Evolutionary conservation across 23 tunicate genomes (phyloP), one percentile per base, ranked within the genome.

Genomic region (Aplidium turbinatum): DNA sequence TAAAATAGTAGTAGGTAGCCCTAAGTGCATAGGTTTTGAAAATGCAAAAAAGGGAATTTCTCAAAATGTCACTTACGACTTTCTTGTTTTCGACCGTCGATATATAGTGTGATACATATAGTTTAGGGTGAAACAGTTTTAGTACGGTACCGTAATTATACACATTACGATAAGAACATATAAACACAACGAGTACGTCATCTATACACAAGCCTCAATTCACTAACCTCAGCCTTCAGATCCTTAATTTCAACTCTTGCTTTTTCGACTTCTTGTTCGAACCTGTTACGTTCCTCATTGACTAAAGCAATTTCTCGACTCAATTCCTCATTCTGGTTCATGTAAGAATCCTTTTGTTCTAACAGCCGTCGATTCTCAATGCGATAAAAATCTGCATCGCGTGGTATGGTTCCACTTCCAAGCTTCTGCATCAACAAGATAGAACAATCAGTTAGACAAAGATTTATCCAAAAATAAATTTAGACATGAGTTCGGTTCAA

Each of bases 341-440:
- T 46, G 60, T 39, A 58, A 31, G 50, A 40, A 26, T 84, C 76
- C 16, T 78, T 64, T 18, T 40, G 24, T 78, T 85, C 97, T 31
- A 33, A 32, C 48, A 84, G 61, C n/a, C 80, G 60, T 4, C 83
- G 74, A 32, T 84, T 78, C 42, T 91, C 89, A 0, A 60, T 61
- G 22, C 82, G 78, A 57, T 68, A 72, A 63, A 31, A 91, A 2
- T 91, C 90, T 23, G 78, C 60, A 66, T 91, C 97, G 18, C 34
- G 45, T 6, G 71, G 87, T 0, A 82, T 40, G 22, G 40, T 34
- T 24, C 79, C 79, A 34, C 71, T 57, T 31, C 80, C 57, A 47
- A 63, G 57, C 53, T 60, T 81, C 86, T 82, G 69, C 51, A 72
- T 0, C 4, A 73, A 27, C 18, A 54, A 54, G 6, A 6, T 16